Percentiles rank a stretch among this genome's conserved stretches.
Conservation (phyloP, 2,113 vertebrate species). For the Onychostoma macrolepis region DNA sequence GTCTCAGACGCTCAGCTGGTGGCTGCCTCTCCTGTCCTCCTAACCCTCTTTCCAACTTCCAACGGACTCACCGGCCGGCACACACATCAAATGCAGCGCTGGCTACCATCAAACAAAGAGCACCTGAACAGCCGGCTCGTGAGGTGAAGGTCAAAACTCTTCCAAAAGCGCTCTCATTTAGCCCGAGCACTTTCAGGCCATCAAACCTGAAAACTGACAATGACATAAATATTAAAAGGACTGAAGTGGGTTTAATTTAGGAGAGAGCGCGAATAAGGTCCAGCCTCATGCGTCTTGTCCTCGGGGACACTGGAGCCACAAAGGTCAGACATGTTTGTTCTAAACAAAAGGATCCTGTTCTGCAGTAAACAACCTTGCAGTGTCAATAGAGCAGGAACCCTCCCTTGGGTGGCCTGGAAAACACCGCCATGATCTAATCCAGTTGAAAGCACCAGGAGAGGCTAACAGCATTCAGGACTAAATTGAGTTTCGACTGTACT, state of each 20-base stretch:
- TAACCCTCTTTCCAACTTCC: conserved; percentile 55
- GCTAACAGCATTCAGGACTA: conserved; percentile 36
- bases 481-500: conserved; percentile 28
- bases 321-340: conserved; percentile 40
- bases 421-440: conserved; percentile 17
- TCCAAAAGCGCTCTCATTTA: conserved; percentile 13
- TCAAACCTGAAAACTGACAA: conserved; percentile 1
- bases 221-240: conserved; percentile 16
- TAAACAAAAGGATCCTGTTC: conserved; percentile 45
- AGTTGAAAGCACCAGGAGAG: conserved; percentile 5
- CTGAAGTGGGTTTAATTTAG: conserved; percentile 15
- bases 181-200: background rate
- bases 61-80: background rate
- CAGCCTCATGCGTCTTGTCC: conserved; percentile 24
- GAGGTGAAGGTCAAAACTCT: conserved; percentile 36
- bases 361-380: conserved; percentile 26
- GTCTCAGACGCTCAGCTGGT: background rate
- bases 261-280: conserved; percentile 4
- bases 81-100: conserved; percentile 5
- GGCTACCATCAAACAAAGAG: conserved; percentile 43
- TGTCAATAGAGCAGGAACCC: conserved; percentile 15
- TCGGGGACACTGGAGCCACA: conserved; percentile 9
- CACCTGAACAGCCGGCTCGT: conserved; percentile 18
- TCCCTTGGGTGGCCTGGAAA: conserved; percentile 18
- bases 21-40: conserved; percentile 37